A percentile compares a stretch with the other conserved stretches of the same genome.
phyloP scores from a whole-genome alignment of 2,888 invertebrate genomes.

The Nymphalis urticae region DNA sequence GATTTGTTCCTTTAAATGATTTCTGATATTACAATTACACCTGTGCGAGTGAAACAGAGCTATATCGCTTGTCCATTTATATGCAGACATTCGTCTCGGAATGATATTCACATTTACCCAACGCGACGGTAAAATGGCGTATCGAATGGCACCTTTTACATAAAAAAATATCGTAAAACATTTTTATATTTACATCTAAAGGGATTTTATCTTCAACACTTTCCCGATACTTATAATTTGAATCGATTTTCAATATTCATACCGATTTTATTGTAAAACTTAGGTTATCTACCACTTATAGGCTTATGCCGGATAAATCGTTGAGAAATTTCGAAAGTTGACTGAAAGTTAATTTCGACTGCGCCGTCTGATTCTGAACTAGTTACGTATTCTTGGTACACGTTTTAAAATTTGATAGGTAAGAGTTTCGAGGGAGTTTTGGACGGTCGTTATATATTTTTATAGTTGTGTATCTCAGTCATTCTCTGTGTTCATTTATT shows the following conservation, averaged over 20 bases:
- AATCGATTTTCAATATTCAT: constrained; percentile 6
- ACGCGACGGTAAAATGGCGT: neutral
- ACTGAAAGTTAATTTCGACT: constrained; percentile 17
- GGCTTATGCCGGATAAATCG: constrained; percentile 1
- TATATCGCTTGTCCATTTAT: neutral
- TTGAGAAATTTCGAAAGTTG: neutral
- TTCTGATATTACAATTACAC: too few species aligned
- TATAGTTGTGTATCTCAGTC: neutral
- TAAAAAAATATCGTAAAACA: constrained; percentile 27
- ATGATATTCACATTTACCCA: constrained; percentile 5
- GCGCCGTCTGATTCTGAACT: constrained; percentile 12
- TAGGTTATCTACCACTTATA: neutral
- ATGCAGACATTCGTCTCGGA: neutral
- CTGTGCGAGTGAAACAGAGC: too few species aligned
- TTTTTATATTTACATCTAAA: constrained; percentile 29
- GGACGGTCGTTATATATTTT: neutral
- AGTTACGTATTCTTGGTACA: constrained; percentile 24
- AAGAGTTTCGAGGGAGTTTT: constrained; percentile 1
- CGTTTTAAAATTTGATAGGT: constrained; percentile 18
- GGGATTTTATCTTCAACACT: constrained; percentile 28
- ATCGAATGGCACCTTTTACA: constrained; percentile 11
- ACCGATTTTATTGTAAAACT: constrained; percentile 3
- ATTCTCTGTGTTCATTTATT: too few species aligned
- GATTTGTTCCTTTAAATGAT: too few species aligned
- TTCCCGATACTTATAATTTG: constrained; percentile 30